A percentile compares a stretch with the other conserved stretches of the same genome.
Conservation (phyloP, 2,113 vertebrate genomes). For the Sterrhoptilus dennistouni region DNA sequence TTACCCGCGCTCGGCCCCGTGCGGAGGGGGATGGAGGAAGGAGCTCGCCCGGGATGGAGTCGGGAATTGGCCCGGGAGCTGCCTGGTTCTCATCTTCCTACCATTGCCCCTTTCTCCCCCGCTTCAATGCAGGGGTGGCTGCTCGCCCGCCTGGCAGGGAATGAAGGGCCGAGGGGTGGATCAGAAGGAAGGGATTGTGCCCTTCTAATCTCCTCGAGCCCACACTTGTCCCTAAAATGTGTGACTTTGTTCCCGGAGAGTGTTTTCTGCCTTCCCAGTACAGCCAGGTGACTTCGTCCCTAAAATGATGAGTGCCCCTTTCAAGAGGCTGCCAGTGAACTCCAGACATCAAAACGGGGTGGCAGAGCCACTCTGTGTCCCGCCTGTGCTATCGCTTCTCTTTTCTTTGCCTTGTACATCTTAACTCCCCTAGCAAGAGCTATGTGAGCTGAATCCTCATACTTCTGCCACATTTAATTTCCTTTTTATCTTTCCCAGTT, state of each 20-base stretch:
- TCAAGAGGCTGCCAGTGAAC: neutral
- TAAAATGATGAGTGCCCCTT: neutral
- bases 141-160: neutral
- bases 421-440: neutral
- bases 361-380: neutral
- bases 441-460: neutral
- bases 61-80: neutral
- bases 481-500: neutral
- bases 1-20: accelerated
- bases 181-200: neutral
- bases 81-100: neutral
- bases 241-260: accelerated
- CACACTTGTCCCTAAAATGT: neutral
- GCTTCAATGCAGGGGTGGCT: neutral
- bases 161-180: neutral
- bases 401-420: neutral
- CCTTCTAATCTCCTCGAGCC: neutral
- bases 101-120: neutral
- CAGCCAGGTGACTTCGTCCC: neutral
- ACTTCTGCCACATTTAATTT: neutral
- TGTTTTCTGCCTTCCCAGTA: neutral
- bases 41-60: neutral
- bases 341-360: neutral
- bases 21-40: neutral
- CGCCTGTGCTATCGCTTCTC: accelerated